Evolutionary conservation across 2,113 vertebrate genomes (phyloP), one percentile per base, ranked within the genome.

Genomic region (Bettongia penicillata): DNA sequence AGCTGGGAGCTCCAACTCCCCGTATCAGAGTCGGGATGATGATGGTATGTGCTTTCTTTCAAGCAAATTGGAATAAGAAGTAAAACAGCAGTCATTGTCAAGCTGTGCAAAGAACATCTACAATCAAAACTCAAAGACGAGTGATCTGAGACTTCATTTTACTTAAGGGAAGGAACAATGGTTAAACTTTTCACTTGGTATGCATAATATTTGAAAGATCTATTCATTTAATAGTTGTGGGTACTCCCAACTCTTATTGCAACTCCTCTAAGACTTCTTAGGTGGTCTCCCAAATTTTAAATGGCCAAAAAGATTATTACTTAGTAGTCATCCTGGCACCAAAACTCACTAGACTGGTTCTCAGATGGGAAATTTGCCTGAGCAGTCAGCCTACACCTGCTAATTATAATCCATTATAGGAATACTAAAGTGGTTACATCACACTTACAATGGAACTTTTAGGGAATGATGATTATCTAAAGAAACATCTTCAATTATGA

Each of bases 51-150:
- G 2, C n/a, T 48, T 91, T 55, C 48, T 48, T 91, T 55, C 8
- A 92, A 96, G 90, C 23, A 92, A 43, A 92, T 12, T 96, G 28
- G 91, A 47, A 84, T 10, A 68, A 93, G 53, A 53, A 3, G 51
- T 8, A 77, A 8, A 93, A 91, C 7, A 9, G 90, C 8, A 91
- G 14, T 51, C 55, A 93, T 37, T 93, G 52, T 92, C 61, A 93
- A 95, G 16, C 37, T 92, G 50, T 95, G 51, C 22, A 89, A 77
- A 90, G 3, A 94, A 16, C 53, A 0, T 51, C 90, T 94, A 53
- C 24, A 93, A 68, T 37, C 90, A 96, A 94, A 50, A 53, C 48
- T 1, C 47, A 94, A 55, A 0, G 19, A 94, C 51, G 24, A 49
- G 7, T 43, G 8, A 23, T 3, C 51, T 84, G 43, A 84, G 16